Conservation (phyloP, 1,140 invertebrate species). For the Magallana angulata region DNA sequence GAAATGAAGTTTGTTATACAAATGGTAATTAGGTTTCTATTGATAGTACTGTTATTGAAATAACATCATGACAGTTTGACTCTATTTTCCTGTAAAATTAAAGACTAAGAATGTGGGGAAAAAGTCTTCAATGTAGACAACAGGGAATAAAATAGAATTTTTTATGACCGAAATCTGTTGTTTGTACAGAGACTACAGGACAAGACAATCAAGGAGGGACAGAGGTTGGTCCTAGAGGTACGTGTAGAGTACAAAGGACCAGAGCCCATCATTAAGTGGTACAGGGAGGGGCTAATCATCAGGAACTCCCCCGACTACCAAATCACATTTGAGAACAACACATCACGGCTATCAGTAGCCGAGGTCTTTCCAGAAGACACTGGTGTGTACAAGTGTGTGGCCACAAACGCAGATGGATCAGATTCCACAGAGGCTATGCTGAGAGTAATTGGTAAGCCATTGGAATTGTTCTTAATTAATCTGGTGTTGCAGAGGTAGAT, state of each 20-base stretch:
- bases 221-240: slow-evolving; percentile 86
- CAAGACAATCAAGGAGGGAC: slow-evolving; percentile 85
- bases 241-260: slow-evolving; percentile 86
- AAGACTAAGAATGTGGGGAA: too few species aligned
- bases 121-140: too few species aligned
- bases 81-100: too few species aligned
- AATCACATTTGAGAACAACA: slow-evolving; percentile 71
- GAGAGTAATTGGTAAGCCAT: slow-evolving; percentile 72
- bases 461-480: not conserved
- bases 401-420: slow-evolving; percentile 92
- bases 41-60: too few species aligned
- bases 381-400: slow-evolving; percentile 95
- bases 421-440: slow-evolving; percentile 80
- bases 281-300: slow-evolving; percentile 84
- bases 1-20: too few species aligned
- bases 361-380: slow-evolving; percentile 97
- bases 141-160: too few species aligned
- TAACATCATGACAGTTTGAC: too few species aligned
- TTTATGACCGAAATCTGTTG: too few species aligned
- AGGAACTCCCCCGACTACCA: slow-evolving; percentile 74
- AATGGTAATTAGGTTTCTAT: too few species aligned
- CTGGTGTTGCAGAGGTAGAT: too few species aligned
- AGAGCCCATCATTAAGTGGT: slow-evolving; percentile 87
- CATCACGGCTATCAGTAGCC: slow-evolving; percentile 89
- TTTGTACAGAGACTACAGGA: slow-evolving; percentile 64